phyloP scores from a whole-genome alignment of 2,797 vertebrate species.

The Pseudopleuronectes americanus region DNA sequence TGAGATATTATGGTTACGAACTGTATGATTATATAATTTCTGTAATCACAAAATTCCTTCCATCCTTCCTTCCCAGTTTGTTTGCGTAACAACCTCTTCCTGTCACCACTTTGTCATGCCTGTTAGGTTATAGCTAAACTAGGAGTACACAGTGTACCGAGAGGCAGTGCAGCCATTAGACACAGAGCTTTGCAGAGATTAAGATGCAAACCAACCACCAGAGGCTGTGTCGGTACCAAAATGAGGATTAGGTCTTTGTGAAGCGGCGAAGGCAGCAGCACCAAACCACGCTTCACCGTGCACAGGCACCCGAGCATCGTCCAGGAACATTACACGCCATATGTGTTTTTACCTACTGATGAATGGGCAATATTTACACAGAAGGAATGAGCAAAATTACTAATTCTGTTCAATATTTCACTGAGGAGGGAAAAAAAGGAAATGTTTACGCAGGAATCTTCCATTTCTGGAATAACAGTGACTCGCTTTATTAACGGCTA shows the following conservation, averaged over 20 bases:
- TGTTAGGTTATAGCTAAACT: conserved; percentile 58
- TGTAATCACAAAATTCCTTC: neutral
- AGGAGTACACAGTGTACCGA: conserved; percentile 70
- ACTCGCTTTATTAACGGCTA: conserved; percentile 60
- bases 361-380: conserved; percentile 56
- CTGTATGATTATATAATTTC: neutral
- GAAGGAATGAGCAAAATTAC: conserved; percentile 41
- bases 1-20: neutral
- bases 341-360: conserved; percentile 49
- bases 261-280: conserved; percentile 50
- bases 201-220: conserved; percentile 73
- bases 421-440: conserved; percentile 13
- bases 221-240: conserved; percentile 73
- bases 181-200: conserved; percentile 83
- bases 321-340: conserved; percentile 39
- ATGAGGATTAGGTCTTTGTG: conserved; percentile 73
- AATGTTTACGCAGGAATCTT: conserved; percentile 50
- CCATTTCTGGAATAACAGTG: conserved; percentile 58
- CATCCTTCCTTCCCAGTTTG: neutral
- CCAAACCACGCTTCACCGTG: conserved; percentile 49
- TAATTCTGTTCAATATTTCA: conserved; percentile 39
- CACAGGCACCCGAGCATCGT: conserved; percentile 37
- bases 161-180: conserved; percentile 78
- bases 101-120: conserved; percentile 61
- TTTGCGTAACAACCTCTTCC: conserved; percentile 52